These are phyloP conservation scores for Ochropleura leucogaster DNA, from an alignment of 2,888 invertebrate genomes.

Conservation along the genomic window DNA sequence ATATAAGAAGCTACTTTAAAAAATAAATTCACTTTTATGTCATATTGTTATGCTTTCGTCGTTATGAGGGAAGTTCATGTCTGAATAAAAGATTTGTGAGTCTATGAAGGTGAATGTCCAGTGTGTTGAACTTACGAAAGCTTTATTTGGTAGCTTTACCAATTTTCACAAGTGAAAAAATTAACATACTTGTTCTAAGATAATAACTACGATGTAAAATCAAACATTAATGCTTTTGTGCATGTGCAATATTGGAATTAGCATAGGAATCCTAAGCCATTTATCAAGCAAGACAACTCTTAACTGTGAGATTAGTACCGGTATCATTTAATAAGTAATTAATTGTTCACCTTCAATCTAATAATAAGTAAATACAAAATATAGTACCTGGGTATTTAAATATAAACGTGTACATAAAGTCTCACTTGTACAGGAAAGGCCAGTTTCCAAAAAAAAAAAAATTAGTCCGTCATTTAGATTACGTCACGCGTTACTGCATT, in stretches of 20 bases:
- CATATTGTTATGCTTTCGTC: background rate
- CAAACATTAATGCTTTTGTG: conserved; percentile 56
- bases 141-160: background rate
- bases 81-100: background rate
- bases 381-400: conserved; percentile 37
- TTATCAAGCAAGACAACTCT: conserved; percentile 68
- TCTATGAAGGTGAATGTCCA: background rate
- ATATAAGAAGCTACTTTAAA: background rate
- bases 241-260: conserved; percentile 75
- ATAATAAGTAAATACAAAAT: background rate
- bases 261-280: conserved; percentile 82
- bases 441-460: no score
- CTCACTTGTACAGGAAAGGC: conserved; percentile 7
- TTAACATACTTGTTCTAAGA: background rate
- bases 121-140: background rate
- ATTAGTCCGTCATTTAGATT: no score
- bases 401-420: conserved; percentile 32
- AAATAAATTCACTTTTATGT: background rate
- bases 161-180: no score
- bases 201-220: conserved; percentile 67
- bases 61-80: background rate
- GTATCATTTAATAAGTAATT: conserved; percentile 60
- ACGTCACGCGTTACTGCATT: no score
- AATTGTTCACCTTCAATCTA: conserved; percentile 57
- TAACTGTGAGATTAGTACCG: conserved; percentile 26